These are phyloP conservation scores for Lasioglossum pauxillum DNA, from an alignment of 2,888 invertebrate species.

Conservation along the genomic window DNA sequence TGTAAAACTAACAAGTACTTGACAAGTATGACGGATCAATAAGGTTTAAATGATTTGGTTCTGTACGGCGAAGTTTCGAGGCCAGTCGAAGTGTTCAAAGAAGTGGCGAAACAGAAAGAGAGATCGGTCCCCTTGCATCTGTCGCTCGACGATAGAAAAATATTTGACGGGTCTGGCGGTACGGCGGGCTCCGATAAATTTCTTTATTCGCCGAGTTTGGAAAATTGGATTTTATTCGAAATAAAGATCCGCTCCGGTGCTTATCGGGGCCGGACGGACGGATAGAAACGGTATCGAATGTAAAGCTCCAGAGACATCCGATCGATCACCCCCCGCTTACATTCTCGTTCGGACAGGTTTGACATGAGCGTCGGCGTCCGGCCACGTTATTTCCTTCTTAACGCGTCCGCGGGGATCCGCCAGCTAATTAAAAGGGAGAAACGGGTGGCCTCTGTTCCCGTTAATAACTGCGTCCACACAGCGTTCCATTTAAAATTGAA, in stretches of 20 bases:
- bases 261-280: conserved; percentile 51
- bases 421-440: conserved; percentile 65
- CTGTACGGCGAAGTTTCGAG: not conserved
- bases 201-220: conserved; percentile 47
- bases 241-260: conserved; percentile 57
- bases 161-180: conserved; percentile 39
- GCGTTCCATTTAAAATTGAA: conserved; percentile 52
- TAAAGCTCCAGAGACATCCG: conserved; percentile 59
- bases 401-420: conserved; percentile 46
- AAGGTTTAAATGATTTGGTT: not conserved
- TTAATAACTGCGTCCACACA: conserved; percentile 52
- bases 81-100: not conserved
- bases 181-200: conserved; percentile 38
- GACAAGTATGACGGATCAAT: too few relatives aligned
- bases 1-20: too few relatives aligned
- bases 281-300: conserved; percentile 58
- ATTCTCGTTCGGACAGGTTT: conserved; percentile 58
- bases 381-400: conserved; percentile 61
- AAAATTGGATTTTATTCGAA: conserved; percentile 62
- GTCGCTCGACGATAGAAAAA: conserved; percentile 41
- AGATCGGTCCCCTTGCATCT: not conserved
- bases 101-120: not conserved
- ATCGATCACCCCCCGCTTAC: conserved; percentile 55
- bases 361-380: conserved; percentile 52
- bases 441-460: conserved; percentile 47